Conservation (phyloP, 2,888 invertebrate genomes). For the Philereme transversata region DNA sequence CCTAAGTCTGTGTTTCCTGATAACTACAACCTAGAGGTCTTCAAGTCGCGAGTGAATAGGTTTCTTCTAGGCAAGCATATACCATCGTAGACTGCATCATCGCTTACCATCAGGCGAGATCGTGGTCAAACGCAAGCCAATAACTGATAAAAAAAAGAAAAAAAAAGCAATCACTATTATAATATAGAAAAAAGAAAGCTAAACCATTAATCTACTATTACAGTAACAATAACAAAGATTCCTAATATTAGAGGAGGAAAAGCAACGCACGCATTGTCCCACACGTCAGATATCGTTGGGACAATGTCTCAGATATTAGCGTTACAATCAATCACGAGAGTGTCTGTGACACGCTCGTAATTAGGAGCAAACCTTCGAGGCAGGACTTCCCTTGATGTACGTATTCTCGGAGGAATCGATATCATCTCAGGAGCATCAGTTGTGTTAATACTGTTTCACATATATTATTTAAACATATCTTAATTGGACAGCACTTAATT, state of each 20-base stretch:
- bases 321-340: constrained; percentile 79
- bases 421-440: not conserved
- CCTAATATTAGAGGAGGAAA: constrained; percentile 36
- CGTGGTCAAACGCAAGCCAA: too few relatives aligned
- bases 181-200: constrained; percentile 2
- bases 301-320: constrained; percentile 75
- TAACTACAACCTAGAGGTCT: too few relatives aligned
- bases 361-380: constrained; percentile 66
- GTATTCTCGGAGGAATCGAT: constrained; percentile 44
- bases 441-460: too few relatives aligned
- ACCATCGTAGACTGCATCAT: too few relatives aligned
- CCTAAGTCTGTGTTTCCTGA: too few relatives aligned
- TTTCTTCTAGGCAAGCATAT: too few relatives aligned
- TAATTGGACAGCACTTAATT: too few relatives aligned
- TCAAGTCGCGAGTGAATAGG: too few relatives aligned
- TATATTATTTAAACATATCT: too few relatives aligned
- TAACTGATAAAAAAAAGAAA: too few relatives aligned
- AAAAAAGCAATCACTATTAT: too few relatives aligned
- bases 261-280: constrained; percentile 57
- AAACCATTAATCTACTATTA: constrained; percentile 1
- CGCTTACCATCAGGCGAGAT: too few relatives aligned
- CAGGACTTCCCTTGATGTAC: constrained; percentile 31
- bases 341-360: constrained; percentile 77
- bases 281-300: constrained; percentile 60
- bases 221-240: constrained; percentile 32